Conservation (phyloP, 2,113 vertebrate genomes). For the Tauraco erythrolophus region DNA sequence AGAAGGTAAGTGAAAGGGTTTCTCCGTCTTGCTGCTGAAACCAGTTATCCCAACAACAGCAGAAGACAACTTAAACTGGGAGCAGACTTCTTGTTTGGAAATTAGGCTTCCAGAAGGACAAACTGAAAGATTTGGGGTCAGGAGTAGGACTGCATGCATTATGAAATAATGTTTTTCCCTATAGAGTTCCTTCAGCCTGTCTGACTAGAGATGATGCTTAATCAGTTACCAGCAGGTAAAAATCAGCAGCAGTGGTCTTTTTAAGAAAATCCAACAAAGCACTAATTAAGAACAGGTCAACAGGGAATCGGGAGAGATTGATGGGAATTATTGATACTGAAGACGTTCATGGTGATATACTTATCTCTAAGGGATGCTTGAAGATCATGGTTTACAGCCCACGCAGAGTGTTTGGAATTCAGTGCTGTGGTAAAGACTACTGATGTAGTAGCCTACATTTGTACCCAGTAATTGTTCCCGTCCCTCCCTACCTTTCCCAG, state of each 20-base stretch:
- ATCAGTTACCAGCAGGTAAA: not conserved
- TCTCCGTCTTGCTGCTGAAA: not conserved
- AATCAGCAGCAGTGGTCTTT: not conserved
- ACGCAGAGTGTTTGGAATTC: not conserved
- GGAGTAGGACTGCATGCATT: not conserved
- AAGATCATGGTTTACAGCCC: not conserved
- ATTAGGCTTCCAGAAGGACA: not conserved
- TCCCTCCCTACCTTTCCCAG: not conserved
- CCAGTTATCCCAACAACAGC: not conserved
- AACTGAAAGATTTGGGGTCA: not conserved
- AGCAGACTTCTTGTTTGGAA: not conserved
- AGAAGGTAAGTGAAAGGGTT: conserved; percentile 83
- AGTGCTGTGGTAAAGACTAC: not conserved
- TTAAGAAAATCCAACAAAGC: not conserved
- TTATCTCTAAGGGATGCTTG: not conserved
- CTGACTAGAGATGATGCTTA: not conserved
- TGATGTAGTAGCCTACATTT: conserved; percentile 1
- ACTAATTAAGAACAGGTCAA: not conserved
- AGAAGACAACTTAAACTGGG: not conserved
- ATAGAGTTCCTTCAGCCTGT: not conserved
- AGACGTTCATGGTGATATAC: not conserved
- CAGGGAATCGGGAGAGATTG: not conserved
- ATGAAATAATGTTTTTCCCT: not conserved
- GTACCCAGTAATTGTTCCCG: not conserved
- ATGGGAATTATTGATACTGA: not conserved